phyloP scores from a whole-genome alignment of 2,888 invertebrate species.

The Lutraria lutraria region DNA sequence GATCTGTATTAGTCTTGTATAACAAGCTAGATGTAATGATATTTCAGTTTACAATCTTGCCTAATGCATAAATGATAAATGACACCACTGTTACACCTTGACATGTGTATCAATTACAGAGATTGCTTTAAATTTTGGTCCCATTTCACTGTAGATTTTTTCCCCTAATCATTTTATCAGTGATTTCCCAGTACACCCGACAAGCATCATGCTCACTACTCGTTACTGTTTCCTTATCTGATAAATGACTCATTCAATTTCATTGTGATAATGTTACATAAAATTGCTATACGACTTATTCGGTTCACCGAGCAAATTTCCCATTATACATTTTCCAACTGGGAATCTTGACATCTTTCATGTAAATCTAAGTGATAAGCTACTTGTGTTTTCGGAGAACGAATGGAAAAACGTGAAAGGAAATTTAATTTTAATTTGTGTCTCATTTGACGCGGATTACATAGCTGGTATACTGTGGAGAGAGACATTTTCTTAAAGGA shows the following conservation, averaged over 20 bases:
- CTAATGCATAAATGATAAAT: no score
- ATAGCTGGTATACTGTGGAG: no score
- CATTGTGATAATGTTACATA: constrained; percentile 9
- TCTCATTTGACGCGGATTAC: neutral
- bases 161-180: neutral
- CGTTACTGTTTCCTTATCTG: neutral
- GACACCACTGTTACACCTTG: no score
- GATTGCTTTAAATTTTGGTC: no score
- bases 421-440: neutral
- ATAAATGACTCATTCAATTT: constrained; percentile 7
- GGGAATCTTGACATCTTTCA: neutral
- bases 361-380: neutral
- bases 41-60: no score
- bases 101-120: no score
- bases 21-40: no score
- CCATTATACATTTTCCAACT: neutral
- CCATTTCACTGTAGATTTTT: no score
- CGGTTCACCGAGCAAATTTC: neutral
- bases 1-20: no score
- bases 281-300: neutral
- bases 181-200: neutral
- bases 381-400: neutral
- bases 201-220: neutral
- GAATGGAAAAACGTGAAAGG: neutral
- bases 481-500: no score